Conservation (phyloP, 1,140 invertebrate genomes). For the Mercenaria mercenaria region DNA sequence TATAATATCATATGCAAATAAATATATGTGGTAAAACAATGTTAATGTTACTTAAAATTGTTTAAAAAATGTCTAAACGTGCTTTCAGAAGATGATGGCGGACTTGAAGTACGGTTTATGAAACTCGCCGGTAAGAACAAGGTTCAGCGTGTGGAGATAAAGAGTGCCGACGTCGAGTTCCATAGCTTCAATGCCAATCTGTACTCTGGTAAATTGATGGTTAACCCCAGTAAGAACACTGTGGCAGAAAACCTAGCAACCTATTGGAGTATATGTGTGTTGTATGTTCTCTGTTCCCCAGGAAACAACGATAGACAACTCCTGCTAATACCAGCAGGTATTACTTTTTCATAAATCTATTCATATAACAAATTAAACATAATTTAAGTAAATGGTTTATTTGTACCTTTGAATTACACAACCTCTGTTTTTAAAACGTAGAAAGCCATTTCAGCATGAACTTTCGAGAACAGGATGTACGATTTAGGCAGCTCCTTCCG, state of each 20-base stretch:
- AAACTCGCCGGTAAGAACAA: constrained; percentile 32
- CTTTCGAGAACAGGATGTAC: too few species aligned
- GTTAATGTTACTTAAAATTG: too few species aligned
- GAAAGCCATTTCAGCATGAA: too few species aligned
- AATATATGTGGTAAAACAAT: too few species aligned
- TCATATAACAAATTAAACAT: too few species aligned
- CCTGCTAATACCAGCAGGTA: not conserved
- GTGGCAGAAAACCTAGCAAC: constrained; percentile 41
- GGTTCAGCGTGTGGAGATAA: constrained; percentile 3
- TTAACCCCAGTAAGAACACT: constrained; percentile 49
- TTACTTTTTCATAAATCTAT: too few species aligned
- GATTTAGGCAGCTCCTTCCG: too few species aligned
- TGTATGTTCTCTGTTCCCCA: constrained; percentile 54
- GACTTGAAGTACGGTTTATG: constrained; percentile 47
- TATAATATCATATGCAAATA: too few species aligned
- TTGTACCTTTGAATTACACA: too few species aligned
- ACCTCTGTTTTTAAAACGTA: too few species aligned
- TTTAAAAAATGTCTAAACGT: too few species aligned
- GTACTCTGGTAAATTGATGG: not conserved
- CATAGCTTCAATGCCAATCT: constrained; percentile 57
- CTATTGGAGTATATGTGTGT: constrained; percentile 30
- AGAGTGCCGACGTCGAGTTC: constrained; percentile 22
- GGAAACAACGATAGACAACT: not conserved
- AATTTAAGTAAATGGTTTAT: too few species aligned
- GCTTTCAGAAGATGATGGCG: constrained; percentile 17